Percentiles rank a stretch among this genome's conserved stretches.
Conservation (phyloP, 1,140 invertebrate species). For the Sweltsa coloradensis region DNA sequence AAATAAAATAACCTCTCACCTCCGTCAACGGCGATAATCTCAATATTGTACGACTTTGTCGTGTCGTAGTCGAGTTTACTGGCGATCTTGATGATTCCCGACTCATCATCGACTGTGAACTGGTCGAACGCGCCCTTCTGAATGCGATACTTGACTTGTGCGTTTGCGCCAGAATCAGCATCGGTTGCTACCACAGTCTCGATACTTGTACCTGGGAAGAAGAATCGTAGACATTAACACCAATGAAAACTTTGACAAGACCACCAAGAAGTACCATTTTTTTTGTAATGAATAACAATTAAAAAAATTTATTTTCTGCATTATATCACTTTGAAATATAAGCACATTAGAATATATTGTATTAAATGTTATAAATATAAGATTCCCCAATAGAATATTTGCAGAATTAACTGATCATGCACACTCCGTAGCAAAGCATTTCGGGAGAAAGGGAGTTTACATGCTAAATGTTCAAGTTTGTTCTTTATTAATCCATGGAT, state of each 20-base stretch:
- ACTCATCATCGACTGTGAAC: constrained; percentile 61
- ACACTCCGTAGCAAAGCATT: no score
- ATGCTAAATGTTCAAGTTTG: no score
- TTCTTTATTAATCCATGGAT: no score
- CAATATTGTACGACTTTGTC: constrained; percentile 60
- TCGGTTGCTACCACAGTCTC: constrained; percentile 61
- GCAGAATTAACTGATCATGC: no score
- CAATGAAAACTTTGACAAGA: background rate
- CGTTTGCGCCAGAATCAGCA: constrained; percentile 71
- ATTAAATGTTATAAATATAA: no score
- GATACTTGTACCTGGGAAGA: constrained; percentile 55
- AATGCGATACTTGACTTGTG: constrained; percentile 65
- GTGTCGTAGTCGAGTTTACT: constrained; percentile 73
- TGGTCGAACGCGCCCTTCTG: constrained; percentile 75
- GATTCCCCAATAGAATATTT: no score
- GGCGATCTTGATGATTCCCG: constrained; percentile 62
- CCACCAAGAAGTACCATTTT: background rate
- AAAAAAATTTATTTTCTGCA: no score
- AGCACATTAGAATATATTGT: no score
- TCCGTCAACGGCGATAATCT: constrained; percentile 67
- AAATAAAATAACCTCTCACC: constrained; percentile 33
- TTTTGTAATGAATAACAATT: no score
- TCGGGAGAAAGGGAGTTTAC: no score
- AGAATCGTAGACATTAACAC: no score
- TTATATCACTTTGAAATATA: no score